Percentiles rank a stretch among this genome's conserved stretches.
These are phyloP conservation scores for Anthoscopus minutus DNA, from an alignment of 2,113 vertebrate genomes.

Conservation along the genomic window DNA sequence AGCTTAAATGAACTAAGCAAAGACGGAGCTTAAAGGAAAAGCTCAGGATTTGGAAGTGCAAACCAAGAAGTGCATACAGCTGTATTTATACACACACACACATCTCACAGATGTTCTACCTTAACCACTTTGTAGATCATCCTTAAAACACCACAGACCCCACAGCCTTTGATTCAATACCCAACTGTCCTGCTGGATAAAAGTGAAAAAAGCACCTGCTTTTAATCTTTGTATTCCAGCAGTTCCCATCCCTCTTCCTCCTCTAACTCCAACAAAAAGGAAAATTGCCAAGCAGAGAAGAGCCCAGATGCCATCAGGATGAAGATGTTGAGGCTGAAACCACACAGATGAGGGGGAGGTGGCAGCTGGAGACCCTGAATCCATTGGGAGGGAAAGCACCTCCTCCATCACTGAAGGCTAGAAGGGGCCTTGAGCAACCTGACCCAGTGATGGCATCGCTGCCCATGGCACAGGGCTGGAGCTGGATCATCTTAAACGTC, in stretches of 20 bases:
- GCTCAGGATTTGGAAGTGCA: neutral
- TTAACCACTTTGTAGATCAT: neutral
- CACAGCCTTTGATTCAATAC: neutral
- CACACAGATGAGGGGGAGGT: neutral
- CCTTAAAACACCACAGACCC: neutral
- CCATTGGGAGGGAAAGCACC: neutral
- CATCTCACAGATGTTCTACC: neutral
- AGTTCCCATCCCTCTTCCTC: neutral
- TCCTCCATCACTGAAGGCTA: neutral
- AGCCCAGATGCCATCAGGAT: neutral
- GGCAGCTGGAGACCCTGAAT: neutral
- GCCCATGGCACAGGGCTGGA: neutral
- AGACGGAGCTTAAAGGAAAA: neutral
- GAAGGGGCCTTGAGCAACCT: neutral
- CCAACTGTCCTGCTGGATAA: neutral
- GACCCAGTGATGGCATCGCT: neutral
- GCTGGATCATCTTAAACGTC: neutral
- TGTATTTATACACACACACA: neutral
- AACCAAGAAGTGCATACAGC: neutral
- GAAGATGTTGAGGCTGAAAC: neutral
- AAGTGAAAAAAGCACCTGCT: neutral
- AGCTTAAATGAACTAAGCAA: neutral
- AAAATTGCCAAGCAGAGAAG: neutral
- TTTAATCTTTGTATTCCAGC: neutral
- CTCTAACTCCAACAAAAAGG: neutral